Conservation (phyloP, 1,140 invertebrate species). For the Drosophila busckii region DNA sequence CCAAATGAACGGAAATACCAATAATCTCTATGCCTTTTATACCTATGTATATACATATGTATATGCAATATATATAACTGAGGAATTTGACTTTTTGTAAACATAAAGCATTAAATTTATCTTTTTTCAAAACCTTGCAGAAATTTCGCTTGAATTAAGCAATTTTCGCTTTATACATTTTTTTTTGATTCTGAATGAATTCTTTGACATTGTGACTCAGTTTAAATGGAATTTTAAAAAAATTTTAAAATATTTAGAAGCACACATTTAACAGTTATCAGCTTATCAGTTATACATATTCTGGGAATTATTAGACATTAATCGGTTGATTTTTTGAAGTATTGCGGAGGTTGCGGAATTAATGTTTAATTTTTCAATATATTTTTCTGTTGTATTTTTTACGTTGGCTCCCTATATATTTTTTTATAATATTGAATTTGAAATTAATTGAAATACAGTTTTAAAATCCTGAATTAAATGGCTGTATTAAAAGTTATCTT, state of each 20-base stretch:
- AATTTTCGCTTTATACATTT: background rate
- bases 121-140: too few species aligned
- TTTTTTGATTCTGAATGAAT: conserved; percentile 31
- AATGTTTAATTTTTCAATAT: too few species aligned
- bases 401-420: background rate
- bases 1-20: conserved; percentile 61
- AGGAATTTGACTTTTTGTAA: conserved; percentile 21
- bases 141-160: too few species aligned
- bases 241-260: background rate
- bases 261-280: too few species aligned
- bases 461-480: too few species aligned
- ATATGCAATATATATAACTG: conserved; percentile 24
- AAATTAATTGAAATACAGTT: background rate
- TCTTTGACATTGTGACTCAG: conserved; percentile 19
- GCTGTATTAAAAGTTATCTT: too few species aligned
- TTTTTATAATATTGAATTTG: too few species aligned
- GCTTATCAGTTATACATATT: background rate
- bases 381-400: background rate
- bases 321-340: too few species aligned
- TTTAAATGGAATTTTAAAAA: conserved; percentile 20
- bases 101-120: too few species aligned
- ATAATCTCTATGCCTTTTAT: conserved; percentile 37
- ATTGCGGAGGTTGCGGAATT: too few species aligned
- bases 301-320: background rate
- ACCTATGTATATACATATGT: conserved; percentile 11